phyloP scores from a whole-genome alignment of 2,888 invertebrate genomes.

The Pterostichus madidus region DNA sequence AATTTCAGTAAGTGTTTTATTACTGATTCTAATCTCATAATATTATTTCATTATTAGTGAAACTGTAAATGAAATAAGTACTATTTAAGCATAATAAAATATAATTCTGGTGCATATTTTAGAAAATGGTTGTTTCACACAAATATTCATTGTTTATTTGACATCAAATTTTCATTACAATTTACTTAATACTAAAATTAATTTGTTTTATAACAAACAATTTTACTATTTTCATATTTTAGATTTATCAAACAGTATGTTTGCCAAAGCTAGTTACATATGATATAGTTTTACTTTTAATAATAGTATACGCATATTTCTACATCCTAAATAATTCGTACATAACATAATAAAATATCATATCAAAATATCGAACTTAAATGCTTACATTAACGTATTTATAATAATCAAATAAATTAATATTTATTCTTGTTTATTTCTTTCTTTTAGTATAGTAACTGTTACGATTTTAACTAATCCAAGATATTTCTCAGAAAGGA shows the following conservation, averaged over 20 bases:
- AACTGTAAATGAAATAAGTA: slow-evolving; percentile 43
- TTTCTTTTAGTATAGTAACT: not conserved
- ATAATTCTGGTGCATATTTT: slow-evolving; percentile 58
- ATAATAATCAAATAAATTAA: not conserved
- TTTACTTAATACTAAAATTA: slow-evolving; percentile 52
- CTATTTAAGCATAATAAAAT: slow-evolving; percentile 47
- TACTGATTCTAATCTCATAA: too few relatives aligned
- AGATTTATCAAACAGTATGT: slow-evolving; percentile 53
- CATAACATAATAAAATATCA: not conserved
- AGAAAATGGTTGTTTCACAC: slow-evolving; percentile 61
- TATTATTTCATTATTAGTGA: not conserved
- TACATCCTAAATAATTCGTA: not conserved
- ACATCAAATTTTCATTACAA: slow-evolving; percentile 58
- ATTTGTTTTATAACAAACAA: slow-evolving; percentile 63
- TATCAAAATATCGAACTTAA: slow-evolving; percentile 3
- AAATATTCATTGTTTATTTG: slow-evolving; percentile 57
- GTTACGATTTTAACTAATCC: not conserved
- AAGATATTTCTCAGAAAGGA: slow-evolving; percentile 4
- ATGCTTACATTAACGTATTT: not conserved
- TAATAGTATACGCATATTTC: too few relatives aligned
- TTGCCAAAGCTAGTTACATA: slow-evolving; percentile 31
- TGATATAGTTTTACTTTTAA: slow-evolving; percentile 4
- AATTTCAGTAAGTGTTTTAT: slow-evolving; percentile 15
- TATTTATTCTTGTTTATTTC: not conserved
- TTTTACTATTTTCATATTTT: slow-evolving; percentile 60